These are phyloP conservation scores for Pseudochirops corinnae DNA, from an alignment of 2,797 vertebrate species.

Conservation along the genomic window DNA sequence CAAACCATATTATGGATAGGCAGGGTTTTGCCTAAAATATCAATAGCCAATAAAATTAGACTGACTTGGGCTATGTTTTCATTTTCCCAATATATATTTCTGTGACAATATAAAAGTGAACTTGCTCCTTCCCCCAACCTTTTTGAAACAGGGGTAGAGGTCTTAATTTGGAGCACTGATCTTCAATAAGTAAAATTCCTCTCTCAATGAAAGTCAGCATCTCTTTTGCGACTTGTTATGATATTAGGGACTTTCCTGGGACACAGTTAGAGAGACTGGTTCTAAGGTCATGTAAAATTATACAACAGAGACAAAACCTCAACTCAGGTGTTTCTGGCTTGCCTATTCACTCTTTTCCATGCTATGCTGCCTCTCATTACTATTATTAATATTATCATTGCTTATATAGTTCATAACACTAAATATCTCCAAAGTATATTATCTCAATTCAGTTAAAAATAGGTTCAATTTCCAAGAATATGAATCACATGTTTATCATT, in stretches of 20 bases:
- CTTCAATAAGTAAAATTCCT: no score
- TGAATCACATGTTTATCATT: neutral
- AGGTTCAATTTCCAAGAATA: neutral
- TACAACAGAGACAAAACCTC: no score
- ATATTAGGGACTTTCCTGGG: no score
- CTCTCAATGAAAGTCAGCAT: no score
- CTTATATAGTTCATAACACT: constrained; percentile 58
- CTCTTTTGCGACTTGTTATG: no score
- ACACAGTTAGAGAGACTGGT: no score
- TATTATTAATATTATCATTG: constrained; percentile 37
- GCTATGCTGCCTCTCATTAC: neutral
- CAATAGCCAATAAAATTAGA: neutral
- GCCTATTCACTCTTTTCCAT: no score
- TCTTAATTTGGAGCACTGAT: neutral
- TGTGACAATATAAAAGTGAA: neutral
- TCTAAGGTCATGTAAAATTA: no score
- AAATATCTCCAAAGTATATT: neutral
- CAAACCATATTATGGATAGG: neutral
- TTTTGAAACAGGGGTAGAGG: neutral
- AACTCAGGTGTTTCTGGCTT: no score
- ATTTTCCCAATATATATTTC: neutral
- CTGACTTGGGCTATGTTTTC: neutral
- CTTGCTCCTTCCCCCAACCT: neutral
- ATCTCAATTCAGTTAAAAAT: constrained; percentile 44
- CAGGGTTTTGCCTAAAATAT: neutral